phyloP scores from a whole-genome alignment of 2,797 vertebrate species.

The Danio tinwini region DNA sequence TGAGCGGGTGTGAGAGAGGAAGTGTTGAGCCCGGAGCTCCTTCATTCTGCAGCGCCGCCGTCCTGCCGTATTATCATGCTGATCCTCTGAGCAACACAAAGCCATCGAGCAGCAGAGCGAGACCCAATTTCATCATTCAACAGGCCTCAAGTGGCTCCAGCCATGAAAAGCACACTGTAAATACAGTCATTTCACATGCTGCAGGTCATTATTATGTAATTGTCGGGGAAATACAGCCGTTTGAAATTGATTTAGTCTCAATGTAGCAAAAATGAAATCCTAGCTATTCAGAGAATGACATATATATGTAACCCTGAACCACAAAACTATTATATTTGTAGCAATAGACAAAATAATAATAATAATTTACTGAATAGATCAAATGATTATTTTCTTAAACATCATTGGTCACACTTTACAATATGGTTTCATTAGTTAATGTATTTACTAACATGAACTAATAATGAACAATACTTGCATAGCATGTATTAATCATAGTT shows the following conservation, averaged over 20 bases:
- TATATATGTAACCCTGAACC: neutral
- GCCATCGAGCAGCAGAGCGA: conserved; percentile 21
- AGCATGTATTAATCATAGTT: too few relatives aligned
- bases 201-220: conserved; percentile 20
- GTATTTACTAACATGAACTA: too few relatives aligned
- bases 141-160: conserved; percentile 25
- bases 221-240: neutral
- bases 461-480: too few relatives aligned
- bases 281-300: neutral
- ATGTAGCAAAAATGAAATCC: conserved; percentile 13
- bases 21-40: conserved; percentile 69
- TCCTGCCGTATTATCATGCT: conserved; percentile 74
- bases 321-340: too few relatives aligned
- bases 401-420: too few relatives aligned
- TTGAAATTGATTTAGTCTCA: conserved; percentile 4
- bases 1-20: conserved; percentile 71
- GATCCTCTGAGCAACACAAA: conserved; percentile 62
- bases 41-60: conserved; percentile 59
- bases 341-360: too few relatives aligned
- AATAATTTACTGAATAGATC: too few relatives aligned
- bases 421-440: too few relatives aligned
- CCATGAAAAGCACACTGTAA: conserved; percentile 51
- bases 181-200: conserved; percentile 26
- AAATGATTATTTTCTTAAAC: too few relatives aligned
- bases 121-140: conserved; percentile 33